These are phyloP conservation scores for Sebastiscus albofasciatus DNA, from an alignment of 2,797 vertebrate genomes.

Conservation along the genomic window DNA sequence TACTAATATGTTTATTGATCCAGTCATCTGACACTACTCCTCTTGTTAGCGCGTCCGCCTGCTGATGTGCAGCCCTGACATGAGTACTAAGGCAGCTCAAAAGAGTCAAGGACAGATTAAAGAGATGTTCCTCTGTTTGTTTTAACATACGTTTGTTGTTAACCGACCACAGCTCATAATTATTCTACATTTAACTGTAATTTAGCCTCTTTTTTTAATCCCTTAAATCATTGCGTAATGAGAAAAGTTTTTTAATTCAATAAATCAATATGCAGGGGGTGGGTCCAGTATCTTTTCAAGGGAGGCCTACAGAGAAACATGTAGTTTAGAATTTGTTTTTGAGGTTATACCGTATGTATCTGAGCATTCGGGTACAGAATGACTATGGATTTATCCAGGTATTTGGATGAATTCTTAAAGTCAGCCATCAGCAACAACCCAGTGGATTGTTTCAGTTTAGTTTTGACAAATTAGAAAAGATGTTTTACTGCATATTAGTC, in stretches of 20 bases:
- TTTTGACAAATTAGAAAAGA: not conserved
- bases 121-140: constrained; percentile 6
- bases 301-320: not conserved
- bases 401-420: not conserved
- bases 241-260: not conserved
- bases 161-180: not conserved
- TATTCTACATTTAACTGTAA: not conserved
- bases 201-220: not conserved
- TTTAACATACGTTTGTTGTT: not conserved
- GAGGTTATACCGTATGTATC: not conserved
- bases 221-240: not conserved
- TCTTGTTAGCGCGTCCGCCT: constrained; percentile 42
- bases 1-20: constrained; percentile 68
- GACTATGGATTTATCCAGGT: not conserved
- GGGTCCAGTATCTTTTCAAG: not conserved
- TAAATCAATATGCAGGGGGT: not conserved
- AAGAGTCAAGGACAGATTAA: not conserved
- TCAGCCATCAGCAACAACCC: not conserved
- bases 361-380: not conserved
- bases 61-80: constrained; percentile 33
- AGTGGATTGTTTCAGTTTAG: not conserved
- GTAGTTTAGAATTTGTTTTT: not conserved
- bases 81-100: not conserved
- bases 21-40: constrained; percentile 38
- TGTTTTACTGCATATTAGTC: not conserved